Base-by-base conservation (phyloP, 2,888 invertebrate genomes). In the Graphium colonna region DNA sequence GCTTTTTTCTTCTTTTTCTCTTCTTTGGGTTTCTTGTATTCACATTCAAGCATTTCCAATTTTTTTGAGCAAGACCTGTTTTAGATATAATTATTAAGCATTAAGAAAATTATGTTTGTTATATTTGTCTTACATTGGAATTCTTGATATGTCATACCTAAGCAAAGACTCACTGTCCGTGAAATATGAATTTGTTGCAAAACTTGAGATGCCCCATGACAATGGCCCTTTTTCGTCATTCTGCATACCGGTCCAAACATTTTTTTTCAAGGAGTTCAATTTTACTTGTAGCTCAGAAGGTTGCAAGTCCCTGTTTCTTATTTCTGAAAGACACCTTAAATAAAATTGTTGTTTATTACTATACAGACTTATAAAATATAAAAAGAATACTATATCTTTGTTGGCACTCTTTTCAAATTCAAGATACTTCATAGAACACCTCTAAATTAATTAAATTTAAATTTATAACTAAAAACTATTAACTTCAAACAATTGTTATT, bases 241-340 rank as follows among this genome's bases (percentile, higher is more conserved):
- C 62, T 82, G 83, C 21, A 91, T 77, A 3, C 95, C 95, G 1
- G 93, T 93, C 95, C 95, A 95, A 43, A 95, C 90, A 78, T 94
- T 94, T 73, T 93, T 94, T 69, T 93, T 94, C 21, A 95, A 71
- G 0, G 93, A 91, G 56, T 90, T 90, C 4, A 95, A 75, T 72
- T 94, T 94, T 5, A 94, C 91, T 77, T 94, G 93, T 41, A 94
- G 86, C 67, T 94, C 93, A 44, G 91, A 78, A 26, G 92, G 80
- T 67, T 92, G 91, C 52, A 74, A 72, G 56, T 77, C 79, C 67
- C 81, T 77, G 50, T 61, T 77, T 63, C 80, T 90, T 47, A 79
- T 71, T 63, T 91, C 87, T 58, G 86, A 71, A 54, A 90, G 66
- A 61, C 72, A 81, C 57, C 90, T 90, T 47, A 16, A 13, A 52